Base-by-base conservation (phyloP, 2,113 vertebrate species). In the Colaptes auratus region DNA sequence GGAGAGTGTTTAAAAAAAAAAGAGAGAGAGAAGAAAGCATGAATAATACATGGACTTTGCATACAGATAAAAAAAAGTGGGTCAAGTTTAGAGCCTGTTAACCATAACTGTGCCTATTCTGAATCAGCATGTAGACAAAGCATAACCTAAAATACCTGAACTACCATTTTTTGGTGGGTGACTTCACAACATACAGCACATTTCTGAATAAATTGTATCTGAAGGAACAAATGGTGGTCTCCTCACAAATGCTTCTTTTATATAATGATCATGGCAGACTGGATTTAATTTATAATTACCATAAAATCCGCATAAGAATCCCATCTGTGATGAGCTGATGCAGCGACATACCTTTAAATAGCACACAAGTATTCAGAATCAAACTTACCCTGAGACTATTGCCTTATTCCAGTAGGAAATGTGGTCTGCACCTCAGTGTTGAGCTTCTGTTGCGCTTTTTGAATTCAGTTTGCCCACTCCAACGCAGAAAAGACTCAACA, bases 71-170 rank as follows among this genome's bases (percentile, higher is more conserved):
- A 84, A 89, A 60, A 36, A 95, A 88, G 13, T 79, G 27, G 72
- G 89, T 92, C 89, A 91, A 48, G 20, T 80, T 91, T 35, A 60
- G n/a, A 58, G 25, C 9, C 66, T 66, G 55, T 91, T 93, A 92
- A 86, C 52, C 21, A 31, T 12, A 33, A 71, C 46, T 44, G 30
- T 23, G 11, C 52, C 79, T 71, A 36, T 59, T 78, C 27, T 58
- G 58, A 78, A 82, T 15, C 13, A 92, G 60, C 3, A 35, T 2
- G 10, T 7, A 78, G 25, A 78, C 16, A 25, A 79, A 66, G 2
- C 12, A 70, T 15, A 59, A 79, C 28, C 42, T 64, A 24, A 83
- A 92, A 78, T 36, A 58, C 33, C 21, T 15, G 9, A 90, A 75
- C 11, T 28, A 28, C 36, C 8, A 10, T 72, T 80, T 96, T 39